Conservation (phyloP, 2,797 vertebrate species). For the Bovichtus variegatus region DNA sequence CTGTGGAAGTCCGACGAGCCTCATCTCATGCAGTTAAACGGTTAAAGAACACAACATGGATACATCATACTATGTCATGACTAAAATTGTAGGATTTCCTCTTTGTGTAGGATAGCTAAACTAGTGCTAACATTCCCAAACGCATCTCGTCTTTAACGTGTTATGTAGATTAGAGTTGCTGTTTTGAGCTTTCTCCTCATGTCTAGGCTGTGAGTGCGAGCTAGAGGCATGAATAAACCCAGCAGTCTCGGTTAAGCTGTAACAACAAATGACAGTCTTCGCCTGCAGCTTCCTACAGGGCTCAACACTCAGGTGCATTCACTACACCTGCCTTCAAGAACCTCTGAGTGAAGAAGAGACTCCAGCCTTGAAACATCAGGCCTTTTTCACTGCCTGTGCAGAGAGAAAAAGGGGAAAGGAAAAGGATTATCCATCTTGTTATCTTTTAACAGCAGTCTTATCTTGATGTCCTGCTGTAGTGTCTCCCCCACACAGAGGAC, state of each 20-base stretch:
- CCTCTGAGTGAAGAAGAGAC: conserved; percentile 50
- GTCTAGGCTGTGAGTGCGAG: conserved; percentile 62
- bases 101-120: conserved; percentile 41
- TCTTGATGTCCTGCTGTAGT: conserved; percentile 81
- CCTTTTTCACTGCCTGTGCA: conserved; percentile 44
- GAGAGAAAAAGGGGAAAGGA: conserved; percentile 30
- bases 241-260: conserved; percentile 66
- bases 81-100: conserved; percentile 28
- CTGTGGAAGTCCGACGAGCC: conserved; percentile 48
- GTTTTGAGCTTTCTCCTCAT: conserved; percentile 64
- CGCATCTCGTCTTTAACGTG: conserved; percentile 65
- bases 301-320: conserved; percentile 74
- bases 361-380: conserved; percentile 53
- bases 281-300: conserved; percentile 74
- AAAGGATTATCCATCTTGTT: conserved; percentile 74
- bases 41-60: conserved; percentile 36
- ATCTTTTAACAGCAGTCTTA: conserved; percentile 80
- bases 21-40: conserved; percentile 38
- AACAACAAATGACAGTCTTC: conserved; percentile 77
- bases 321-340: conserved; percentile 75
- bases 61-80: conserved; percentile 35
- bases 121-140: conserved; percentile 61
- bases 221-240: conserved; percentile 73
- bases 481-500: conserved; percentile 66
- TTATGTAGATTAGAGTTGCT: conserved; percentile 51